Conservation (phyloP, 1,140 invertebrate genomes). For the Hestina assimilis region DNA sequence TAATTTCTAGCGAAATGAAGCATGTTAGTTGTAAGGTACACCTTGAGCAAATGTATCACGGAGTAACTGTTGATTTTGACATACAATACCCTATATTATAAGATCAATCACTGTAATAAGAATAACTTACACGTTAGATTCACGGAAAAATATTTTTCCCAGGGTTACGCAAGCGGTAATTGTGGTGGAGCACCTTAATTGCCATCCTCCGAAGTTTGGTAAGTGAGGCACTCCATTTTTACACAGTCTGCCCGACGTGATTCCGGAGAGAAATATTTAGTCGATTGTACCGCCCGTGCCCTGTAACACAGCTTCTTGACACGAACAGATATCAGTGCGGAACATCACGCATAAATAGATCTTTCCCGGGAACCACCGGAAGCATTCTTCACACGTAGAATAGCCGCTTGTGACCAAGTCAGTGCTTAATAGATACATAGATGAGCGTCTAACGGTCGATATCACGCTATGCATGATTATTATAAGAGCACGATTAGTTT, state of each 20-base stretch:
- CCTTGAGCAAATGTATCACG: conserved; percentile 53
- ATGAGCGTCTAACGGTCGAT: conserved; percentile 64
- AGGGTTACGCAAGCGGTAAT: conserved; percentile 78
- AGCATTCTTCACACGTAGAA: conserved; percentile 63
- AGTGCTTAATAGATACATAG: conserved; percentile 60
- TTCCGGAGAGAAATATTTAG: conserved; percentile 78
- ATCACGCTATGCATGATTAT: conserved; percentile 76
- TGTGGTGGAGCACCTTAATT: conserved; percentile 78
- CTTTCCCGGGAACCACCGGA: conserved; percentile 76
- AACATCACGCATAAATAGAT: conserved; percentile 76
- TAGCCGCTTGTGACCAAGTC: conserved; percentile 66
- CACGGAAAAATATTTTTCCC: conserved; percentile 79
- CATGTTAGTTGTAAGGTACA: conserved; percentile 67
- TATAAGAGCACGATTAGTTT: conserved; percentile 71
- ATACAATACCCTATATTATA: conserved; percentile 57
- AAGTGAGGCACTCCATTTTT: conserved; percentile 78
- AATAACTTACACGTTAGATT: conserved; percentile 76
- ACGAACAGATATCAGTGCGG: conserved; percentile 64
- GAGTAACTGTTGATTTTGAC: conserved; percentile 42
- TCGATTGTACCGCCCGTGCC: conserved; percentile 73
- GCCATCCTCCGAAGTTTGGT: conserved; percentile 77
- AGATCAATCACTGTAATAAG: conserved; percentile 68
- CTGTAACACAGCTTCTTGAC: conserved; percentile 65
- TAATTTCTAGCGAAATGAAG: conserved; percentile 54
- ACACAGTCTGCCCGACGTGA: conserved; percentile 76